Base-by-base conservation (phyloP, 1,140 invertebrate species). In the Diachasma alloeum region DNA sequence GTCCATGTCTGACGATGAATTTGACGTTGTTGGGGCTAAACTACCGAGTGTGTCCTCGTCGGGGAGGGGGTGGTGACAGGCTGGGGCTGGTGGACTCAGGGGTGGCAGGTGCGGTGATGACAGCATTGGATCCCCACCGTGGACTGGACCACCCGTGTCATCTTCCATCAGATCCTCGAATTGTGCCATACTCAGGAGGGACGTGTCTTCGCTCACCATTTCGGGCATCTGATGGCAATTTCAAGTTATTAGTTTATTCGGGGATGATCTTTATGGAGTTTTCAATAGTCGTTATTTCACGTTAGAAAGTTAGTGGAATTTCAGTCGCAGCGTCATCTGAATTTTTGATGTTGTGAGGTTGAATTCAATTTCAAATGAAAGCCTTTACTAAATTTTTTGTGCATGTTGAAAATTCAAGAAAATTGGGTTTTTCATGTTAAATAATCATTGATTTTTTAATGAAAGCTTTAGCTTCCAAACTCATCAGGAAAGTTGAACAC, bases 91-190 rank as follows among this genome's bases (percentile, higher is more conserved):
- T 39, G 88, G 87, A 74, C 87, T 89, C 31, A 88, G 72, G 0
- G 87, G 86, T 31, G 90, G 88, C 24, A 92, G 84, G 75, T 90
- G 90, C 8, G 91, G 90, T 19, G 92, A 92, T 15, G 91, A 92
- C 26, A 93, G 81, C 91, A 93, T 94, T 15, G 94, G 94, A 84
- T 95, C 94, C 46, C 93, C 92, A 75, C 91, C 88, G 75, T 92
- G 91, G 1, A 93, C 91, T 0, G 93, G 91, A 53, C 88, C 90
- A 71, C 91, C 91, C 15, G 94, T 92, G 82, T 96, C 95, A 81
- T 96, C 95, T 80, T 95, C 94, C 94, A 96, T 95, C 71, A 95
- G 90, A 87, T 96, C 94, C 80, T 95, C 94, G 76, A 95, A 92
- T 77, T 94, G 93, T 76, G 93, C 92, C 77, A 94, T 90, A 81